phyloP scores from a whole-genome alignment of 1,140 invertebrate species.

The Drosophila albomicans region DNA sequence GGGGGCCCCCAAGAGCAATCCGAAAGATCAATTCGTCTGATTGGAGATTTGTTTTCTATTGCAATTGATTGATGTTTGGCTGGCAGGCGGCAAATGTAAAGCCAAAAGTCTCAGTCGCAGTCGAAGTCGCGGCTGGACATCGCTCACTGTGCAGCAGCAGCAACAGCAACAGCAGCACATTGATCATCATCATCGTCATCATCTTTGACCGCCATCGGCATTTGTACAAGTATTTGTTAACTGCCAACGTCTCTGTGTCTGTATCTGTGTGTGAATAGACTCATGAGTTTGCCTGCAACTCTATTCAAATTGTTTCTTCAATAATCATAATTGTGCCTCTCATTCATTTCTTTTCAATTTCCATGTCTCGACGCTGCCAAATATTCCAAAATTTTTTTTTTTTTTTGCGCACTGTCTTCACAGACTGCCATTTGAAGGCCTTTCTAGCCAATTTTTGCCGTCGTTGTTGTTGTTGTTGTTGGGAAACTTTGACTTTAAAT shows the following conservation, averaged over 20 bases:
- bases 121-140: constrained; percentile 36
- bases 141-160: constrained; percentile 7
- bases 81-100: constrained; percentile 43
- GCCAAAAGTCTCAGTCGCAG: constrained; percentile 43
- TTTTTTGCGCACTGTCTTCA: background rate
- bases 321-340: constrained; percentile 22
- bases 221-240: background rate
- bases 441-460: background rate
- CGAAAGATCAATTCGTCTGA: constrained; percentile 61
- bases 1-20: constrained; percentile 25
- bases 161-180: constrained; percentile 17
- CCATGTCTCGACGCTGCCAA: constrained; percentile 6
- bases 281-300: background rate
- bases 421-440: background rate
- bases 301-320: constrained; percentile 23
- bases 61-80: constrained; percentile 68
- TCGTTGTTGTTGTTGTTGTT: too few relatives aligned
- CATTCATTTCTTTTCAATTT: constrained; percentile 26
- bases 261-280: background rate
- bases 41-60: constrained; percentile 78
- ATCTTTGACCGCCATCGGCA: constrained; percentile 7
- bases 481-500: background rate
- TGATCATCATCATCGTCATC: constrained; percentile 10
- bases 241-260: background rate
- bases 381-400: background rate